Conservation (phyloP, 1,140 invertebrate species). For the Potamilus streckersoni region DNA sequence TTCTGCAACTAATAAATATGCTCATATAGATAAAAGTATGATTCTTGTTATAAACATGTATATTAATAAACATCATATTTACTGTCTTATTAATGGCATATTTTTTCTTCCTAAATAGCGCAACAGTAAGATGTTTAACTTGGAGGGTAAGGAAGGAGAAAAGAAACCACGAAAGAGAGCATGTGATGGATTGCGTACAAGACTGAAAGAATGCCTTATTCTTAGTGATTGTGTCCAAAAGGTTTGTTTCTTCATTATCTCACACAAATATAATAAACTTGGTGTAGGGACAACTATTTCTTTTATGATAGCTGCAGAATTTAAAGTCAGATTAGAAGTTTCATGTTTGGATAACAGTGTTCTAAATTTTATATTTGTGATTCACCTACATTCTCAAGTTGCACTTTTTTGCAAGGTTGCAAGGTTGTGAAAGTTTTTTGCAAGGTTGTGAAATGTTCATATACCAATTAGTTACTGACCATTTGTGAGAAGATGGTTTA, state of each 20-base stretch:
- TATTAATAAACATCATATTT: background rate
- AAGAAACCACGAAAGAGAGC: constrained; percentile 10
- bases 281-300: too few species aligned
- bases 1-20: background rate
- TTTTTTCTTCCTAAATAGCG: background rate
- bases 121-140: background rate
- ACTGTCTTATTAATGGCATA: background rate
- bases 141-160: constrained; percentile 3
- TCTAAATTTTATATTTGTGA: too few species aligned
- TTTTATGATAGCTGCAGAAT: too few species aligned
- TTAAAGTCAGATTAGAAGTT: too few species aligned
- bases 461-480: too few species aligned
- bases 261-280: background rate
- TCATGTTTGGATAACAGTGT: too few species aligned
- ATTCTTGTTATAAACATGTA: background rate
- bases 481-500: too few species aligned
- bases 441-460: too few species aligned
- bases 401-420: too few species aligned
- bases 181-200: constrained; percentile 19
- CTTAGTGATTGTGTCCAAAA: constrained; percentile 26
- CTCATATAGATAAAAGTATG: background rate
- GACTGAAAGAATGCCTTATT: constrained; percentile 16
- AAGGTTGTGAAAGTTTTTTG: too few species aligned
- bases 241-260: background rate
- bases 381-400: too few species aligned